Base-by-base conservation (phyloP, 2,888 invertebrate genomes). In the Synanthedon vespiformis region DNA sequence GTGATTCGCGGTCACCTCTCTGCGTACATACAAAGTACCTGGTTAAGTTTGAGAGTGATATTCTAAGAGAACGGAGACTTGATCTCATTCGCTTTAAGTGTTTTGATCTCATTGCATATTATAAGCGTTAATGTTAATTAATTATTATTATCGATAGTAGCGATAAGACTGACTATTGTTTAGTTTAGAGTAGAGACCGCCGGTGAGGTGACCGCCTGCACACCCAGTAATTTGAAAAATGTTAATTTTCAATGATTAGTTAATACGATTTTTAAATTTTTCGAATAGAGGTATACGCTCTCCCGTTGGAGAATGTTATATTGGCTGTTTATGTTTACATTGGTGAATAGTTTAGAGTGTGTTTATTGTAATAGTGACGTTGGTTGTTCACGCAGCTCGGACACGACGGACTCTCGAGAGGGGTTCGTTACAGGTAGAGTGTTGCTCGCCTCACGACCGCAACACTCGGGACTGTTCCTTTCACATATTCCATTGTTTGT, bases 331-430 rank as follows among this genome's bases (percentile, higher is more conserved):
- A 75, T 69, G 61, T 74, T 73, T 77, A 75, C 72, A 73, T 58
- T 63, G 61, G 63, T 69, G 63, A 63, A 63, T 65, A 66, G 70
- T 81, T 80, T 80, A 68, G 71, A 69, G 66, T 59, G 65, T 73
- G 62, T 77, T 80, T 80, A 75, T 70, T 68, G 44, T 44, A 44
- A 44, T 58, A 53, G 61, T 65, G 63, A 40, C 40, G 76, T 68
- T 72, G 62, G 73, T 70, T 74, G 72, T 81, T 77, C 75, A 75
- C 65, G 86, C 86, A 70, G 82, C 85, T 74, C 65, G 77, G 72
- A 82, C 76, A 85, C 84, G 79, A 82, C 68, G 84, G 78, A 69
- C 80, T 78, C 66, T 74, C 79, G 76, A 79, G 82, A 78, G 84
- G 72, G 77, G 79, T 79, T 68, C 77, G 77, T 70, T 77, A 79